Conservation (phyloP, 37 sponge, comb jelly and placozoan genomes). For the Ephydatia muelleri region DNA sequence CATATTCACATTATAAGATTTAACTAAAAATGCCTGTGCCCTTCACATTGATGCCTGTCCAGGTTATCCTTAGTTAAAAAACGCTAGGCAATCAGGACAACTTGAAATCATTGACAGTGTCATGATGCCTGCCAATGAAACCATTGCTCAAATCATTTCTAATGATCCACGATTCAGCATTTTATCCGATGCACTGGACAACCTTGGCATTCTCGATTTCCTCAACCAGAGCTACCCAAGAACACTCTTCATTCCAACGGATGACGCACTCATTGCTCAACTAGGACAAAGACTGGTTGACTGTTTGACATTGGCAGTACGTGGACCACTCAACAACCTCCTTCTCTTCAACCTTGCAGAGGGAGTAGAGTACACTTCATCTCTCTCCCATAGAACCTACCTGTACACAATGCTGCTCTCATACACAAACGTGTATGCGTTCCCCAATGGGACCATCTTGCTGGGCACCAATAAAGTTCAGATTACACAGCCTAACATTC, state of each 20-base stretch:
- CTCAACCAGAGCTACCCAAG: not conserved
- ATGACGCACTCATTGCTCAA: not conserved
- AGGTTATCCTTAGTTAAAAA: no score
- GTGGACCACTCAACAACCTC: slow-evolving; percentile 31
- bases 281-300: slow-evolving; percentile 17
- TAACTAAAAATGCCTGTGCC: not conserved
- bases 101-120: slow-evolving; percentile 4
- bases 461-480: not conserved
- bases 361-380: slow-evolving; percentile 30
- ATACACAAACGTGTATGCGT: not conserved
- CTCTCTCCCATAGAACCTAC: slow-evolving; percentile 10
- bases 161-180: not conserved
- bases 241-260: slow-evolving; percentile 2
- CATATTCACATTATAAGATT: not conserved
- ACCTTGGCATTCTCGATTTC: not conserved
- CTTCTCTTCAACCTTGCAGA: slow-evolving; percentile 34
- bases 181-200: not conserved
- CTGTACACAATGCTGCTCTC: slow-evolving; percentile 13
- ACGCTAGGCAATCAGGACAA: not conserved
- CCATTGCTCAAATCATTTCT: not conserved
- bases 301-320: slow-evolving; percentile 33
- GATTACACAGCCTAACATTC: slow-evolving; percentile 24
- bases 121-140: not conserved
- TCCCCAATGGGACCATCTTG: slow-evolving; percentile 7
- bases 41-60: not conserved